These are phyloP conservation scores for Thalassarche chlororhynchos DNA, from an alignment of 2,113 vertebrate species.

Conservation along the genomic window DNA sequence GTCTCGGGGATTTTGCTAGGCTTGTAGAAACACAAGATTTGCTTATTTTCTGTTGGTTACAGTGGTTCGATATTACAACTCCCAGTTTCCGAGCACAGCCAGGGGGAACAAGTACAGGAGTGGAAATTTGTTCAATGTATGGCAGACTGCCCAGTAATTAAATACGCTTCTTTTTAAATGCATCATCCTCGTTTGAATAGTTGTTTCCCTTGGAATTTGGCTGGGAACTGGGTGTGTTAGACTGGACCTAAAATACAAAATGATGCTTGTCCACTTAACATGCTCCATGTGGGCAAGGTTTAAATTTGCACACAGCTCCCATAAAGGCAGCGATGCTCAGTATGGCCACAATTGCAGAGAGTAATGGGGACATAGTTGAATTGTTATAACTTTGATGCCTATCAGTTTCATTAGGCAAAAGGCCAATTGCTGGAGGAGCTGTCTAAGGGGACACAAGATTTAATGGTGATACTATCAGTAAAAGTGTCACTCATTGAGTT, in stretches of 20 bases:
- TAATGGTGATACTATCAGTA: background rate
- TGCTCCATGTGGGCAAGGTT: background rate
- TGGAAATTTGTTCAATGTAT: constrained; percentile 28
- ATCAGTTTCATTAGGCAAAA: constrained; percentile 9
- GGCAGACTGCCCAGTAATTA: constrained; percentile 18
- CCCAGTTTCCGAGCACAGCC: background rate
- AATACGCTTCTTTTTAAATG: background rate
- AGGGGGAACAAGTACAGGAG: background rate
- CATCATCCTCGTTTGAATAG: background rate
- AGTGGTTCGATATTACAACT: background rate
- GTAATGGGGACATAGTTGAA: background rate
- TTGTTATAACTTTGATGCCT: background rate
- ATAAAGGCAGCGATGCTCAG: background rate
- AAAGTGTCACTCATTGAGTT: background rate
- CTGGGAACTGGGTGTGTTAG: background rate
- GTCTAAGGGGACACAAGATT: background rate
- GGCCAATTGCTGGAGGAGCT: background rate
- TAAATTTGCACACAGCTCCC: background rate
- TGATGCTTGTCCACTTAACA: background rate
- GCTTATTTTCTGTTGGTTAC: constrained; percentile 18
- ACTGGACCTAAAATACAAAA: background rate
- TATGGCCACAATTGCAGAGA: background rate
- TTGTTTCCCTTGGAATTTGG: background rate
- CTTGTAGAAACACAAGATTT: background rate
- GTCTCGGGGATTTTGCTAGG: background rate